Conservation (phyloP, 2,888 invertebrate genomes). For the Acheta domesticus region DNA sequence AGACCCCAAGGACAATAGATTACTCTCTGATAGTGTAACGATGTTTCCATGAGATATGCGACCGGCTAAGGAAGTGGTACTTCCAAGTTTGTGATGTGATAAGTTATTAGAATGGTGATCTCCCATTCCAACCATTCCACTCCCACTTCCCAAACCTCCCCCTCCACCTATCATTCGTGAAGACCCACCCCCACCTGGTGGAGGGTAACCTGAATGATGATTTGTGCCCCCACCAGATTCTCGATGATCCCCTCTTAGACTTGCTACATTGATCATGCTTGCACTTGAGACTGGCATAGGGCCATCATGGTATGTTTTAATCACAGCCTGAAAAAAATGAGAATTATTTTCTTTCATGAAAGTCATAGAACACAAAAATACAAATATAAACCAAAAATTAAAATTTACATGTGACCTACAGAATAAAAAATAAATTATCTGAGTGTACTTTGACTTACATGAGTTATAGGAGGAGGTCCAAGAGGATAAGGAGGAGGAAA, state of each 20-base stretch:
- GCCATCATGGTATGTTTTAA: conserved; percentile 53
- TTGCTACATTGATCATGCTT: conserved; percentile 48
- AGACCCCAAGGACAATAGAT: conserved; percentile 43
- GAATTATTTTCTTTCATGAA: background rate
- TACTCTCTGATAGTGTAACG: conserved; percentile 44
- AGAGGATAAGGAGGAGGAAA: conserved; percentile 30
- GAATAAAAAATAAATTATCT: too few species aligned
- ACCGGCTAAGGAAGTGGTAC: background rate
- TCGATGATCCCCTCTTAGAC: conserved; percentile 38
- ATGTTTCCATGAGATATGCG: conserved; percentile 25
- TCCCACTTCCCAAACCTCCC: background rate
- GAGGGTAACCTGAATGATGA: background rate
- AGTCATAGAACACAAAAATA: background rate
- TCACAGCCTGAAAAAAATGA: conserved; percentile 47
- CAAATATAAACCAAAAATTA: too few species aligned
- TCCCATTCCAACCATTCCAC: background rate
- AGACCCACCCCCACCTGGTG: background rate
- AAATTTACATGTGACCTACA: too few species aligned
- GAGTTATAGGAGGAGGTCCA: conserved; percentile 43
- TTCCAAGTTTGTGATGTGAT: background rate
- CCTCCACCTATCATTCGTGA: background rate
- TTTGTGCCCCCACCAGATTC: conserved; percentile 18
- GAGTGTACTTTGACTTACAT: conserved; percentile 39
- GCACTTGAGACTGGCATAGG: conserved; percentile 45
- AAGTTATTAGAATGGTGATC: background rate